A percentile compares a stretch with the other conserved stretches of the same genome.
These are phyloP conservation scores for Nephrotoma appendiculata DNA, from an alignment of 2,888 invertebrate species.

Conservation along the genomic window DNA sequence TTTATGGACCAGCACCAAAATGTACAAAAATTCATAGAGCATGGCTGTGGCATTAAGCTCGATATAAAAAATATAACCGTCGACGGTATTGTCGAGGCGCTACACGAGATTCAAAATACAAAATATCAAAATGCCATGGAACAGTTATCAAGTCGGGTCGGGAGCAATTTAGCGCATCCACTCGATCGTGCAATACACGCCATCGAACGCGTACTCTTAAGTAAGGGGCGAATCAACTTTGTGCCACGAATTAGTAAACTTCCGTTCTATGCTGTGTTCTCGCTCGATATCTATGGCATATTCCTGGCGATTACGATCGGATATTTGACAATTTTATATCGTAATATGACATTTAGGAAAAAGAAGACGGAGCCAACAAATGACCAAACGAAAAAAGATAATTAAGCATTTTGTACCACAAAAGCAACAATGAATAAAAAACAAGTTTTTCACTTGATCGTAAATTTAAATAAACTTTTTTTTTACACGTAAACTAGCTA, in stretches of 20 bases:
- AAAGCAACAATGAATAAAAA: neutral
- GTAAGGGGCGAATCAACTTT: constrained; percentile 4
- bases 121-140: neutral
- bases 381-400: neutral
- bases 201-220: constrained; percentile 8
- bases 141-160: constrained; percentile 5
- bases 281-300: neutral
- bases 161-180: constrained; percentile 1
- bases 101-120: neutral
- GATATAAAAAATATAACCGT: constrained; percentile 2
- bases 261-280: constrained; percentile 5
- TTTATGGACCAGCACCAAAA: constrained; percentile 7
- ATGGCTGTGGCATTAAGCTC: constrained; percentile 5
- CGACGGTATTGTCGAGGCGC: neutral
- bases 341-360: neutral
- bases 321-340: neutral
- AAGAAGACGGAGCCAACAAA: neutral
- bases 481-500: no score
- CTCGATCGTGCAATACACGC: constrained; percentile 5
- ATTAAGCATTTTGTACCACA: neutral
- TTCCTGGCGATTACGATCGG: neutral
- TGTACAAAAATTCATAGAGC: constrained; percentile 4
- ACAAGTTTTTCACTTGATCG: neutral
- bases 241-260: neutral
- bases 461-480: neutral